Base-by-base conservation (phyloP, 2,113 vertebrate species). In the Macroglossus sobrinus region DNA sequence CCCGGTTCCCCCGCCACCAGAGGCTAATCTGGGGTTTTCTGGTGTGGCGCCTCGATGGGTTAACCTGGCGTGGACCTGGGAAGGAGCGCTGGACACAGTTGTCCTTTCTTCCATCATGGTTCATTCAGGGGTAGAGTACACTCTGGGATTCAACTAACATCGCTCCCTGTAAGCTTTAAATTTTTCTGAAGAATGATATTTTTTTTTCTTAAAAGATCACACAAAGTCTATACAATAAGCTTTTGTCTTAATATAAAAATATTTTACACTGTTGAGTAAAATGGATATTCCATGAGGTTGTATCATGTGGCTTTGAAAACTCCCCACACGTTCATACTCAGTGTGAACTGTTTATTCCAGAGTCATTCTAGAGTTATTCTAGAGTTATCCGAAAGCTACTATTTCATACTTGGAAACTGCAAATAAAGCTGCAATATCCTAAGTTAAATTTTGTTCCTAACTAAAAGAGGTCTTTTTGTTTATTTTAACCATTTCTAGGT, bases 401-500 rank as follows among this genome's bases (percentile, higher is more conserved):
- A 61, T 64, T 19, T 61, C 53, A 68, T 38, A 40, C 33, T 43
- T 78, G 61, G 18, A 79, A 33, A 43, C 38, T 84, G 57, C 22
- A 92, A 43, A 71, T 61, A 59, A 76, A 84, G n/a, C 45, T 89
- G 24, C 88, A 4, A 3, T 40, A 19, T 45, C 40, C 30, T 50
- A 81, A 86, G 71, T 76, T 55, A 68, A 82, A 81, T 88, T 53
- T 59, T 71, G 45, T 53, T 95, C 68, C 82, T 94, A 89, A 95
- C 76, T 89, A 61, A 97, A 84, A 89, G 61, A 16, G 3, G 4
- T n/a, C 40, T 53, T 35, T 43, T 57, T 69, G 5, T 87, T 82
- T 81, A 21, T 92, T 85, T 91, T 64, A 21, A 38, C 0, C 4
- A 55, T 40, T 87, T 93, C 55, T 66, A 99, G 99, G 99, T 99